Evolutionary conservation across 1,140 invertebrate species (phyloP).

Genomic region (Adoxophyes honmai): DNA sequence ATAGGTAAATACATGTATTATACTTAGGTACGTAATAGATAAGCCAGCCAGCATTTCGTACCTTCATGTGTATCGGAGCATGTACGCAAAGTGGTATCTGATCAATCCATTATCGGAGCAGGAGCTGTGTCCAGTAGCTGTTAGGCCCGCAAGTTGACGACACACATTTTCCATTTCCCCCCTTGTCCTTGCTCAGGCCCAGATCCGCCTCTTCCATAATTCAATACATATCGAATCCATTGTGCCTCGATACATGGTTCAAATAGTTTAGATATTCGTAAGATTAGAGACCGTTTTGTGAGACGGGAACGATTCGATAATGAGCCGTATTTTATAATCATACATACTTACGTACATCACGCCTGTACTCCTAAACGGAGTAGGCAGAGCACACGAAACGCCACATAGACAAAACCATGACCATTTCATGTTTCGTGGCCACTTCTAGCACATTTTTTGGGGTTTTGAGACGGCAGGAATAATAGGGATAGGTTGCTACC

Average conservation of each 20-base stretch:
- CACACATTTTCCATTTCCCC: conserved; percentile 72
- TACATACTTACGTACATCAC: too few relatives aligned
- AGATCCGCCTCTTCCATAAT: conserved; percentile 59
- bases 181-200: conserved; percentile 51
- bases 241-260: conserved; percentile 32
- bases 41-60: background rate
- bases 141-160: conserved; percentile 60
- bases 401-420: too few relatives aligned
- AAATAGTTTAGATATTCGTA: background rate
- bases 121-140: conserved; percentile 52
- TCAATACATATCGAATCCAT: conserved; percentile 64
- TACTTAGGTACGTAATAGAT: too few relatives aligned
- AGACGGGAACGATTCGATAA: background rate
- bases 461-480: too few relatives aligned
- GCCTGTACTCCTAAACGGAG: too few relatives aligned
- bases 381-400: too few relatives aligned
- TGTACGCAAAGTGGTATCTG: conserved; percentile 53
- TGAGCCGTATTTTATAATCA: too few relatives aligned
- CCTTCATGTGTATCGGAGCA: background rate
- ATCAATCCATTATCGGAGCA: conserved; percentile 62
- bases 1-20: too few relatives aligned
- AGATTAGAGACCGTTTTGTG: background rate
- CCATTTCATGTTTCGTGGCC: too few relatives aligned
- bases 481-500: too few relatives aligned
- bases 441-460: too few relatives aligned